These are phyloP conservation scores for Uria lomvia DNA, from an alignment of 2,113 vertebrate genomes.

Conservation along the genomic window DNA sequence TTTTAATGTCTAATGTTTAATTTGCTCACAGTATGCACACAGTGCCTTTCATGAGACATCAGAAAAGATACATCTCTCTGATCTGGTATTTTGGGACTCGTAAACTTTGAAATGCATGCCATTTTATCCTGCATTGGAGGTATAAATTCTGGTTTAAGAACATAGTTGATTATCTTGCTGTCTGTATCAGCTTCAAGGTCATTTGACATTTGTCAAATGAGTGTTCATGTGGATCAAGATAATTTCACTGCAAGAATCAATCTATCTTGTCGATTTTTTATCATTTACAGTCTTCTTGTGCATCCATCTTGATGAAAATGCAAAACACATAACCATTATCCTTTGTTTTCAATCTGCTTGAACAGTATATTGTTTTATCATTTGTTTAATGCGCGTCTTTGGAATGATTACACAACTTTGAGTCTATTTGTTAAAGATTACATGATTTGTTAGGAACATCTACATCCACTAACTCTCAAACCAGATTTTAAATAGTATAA, in stretches of 20 bases:
- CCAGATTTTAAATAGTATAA: background rate
- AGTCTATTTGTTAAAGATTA: background rate
- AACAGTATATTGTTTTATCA: background rate
- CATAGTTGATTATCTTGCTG: background rate
- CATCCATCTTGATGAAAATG: background rate
- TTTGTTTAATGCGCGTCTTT: background rate
- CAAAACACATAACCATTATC: background rate
- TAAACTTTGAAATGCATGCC: background rate
- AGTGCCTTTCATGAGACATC: background rate
- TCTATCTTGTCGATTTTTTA: background rate
- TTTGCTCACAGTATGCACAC: background rate
- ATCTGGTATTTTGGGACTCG: background rate
- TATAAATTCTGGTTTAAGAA: background rate
- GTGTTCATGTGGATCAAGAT: background rate
- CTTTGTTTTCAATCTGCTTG: background rate
- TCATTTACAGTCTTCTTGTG: background rate
- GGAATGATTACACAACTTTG: background rate
- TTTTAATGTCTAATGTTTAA: background rate
- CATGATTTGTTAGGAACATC: background rate
- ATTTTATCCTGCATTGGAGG: background rate
- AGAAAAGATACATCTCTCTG: background rate
- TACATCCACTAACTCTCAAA: background rate
- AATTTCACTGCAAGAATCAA: background rate
- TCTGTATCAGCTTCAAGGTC: background rate
- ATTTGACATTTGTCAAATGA: background rate